phyloP scores from a whole-genome alignment of 2,797 vertebrate genomes.

The Leptodactylus fallax region DNA sequence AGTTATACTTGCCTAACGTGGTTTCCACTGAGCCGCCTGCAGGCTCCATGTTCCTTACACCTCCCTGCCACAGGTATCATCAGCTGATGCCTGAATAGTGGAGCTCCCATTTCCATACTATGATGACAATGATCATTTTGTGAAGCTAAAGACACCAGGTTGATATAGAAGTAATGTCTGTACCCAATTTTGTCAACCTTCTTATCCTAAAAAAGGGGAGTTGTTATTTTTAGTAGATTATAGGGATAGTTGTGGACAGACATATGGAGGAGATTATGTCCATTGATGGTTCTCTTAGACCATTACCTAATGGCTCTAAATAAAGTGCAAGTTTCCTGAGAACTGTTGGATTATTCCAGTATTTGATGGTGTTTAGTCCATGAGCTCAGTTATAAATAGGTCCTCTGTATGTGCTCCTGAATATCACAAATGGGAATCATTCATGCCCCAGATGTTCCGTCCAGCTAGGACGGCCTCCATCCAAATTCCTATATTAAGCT shows the following conservation, averaged over 20 bases:
- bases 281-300: background rate
- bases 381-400: background rate
- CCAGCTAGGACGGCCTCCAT: background rate
- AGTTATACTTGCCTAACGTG: no score
- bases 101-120: no score
- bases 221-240: background rate
- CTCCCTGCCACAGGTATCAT: no score
- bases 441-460: background rate
- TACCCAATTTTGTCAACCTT: background rate
- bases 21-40: no score
- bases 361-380: background rate
- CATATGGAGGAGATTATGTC: no score
- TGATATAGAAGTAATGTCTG: background rate
- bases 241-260: no score
- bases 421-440: background rate
- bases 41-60: no score
- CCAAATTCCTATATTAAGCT: background rate
- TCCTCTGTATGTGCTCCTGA: background rate
- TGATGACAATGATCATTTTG: background rate
- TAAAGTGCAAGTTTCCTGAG: background rate
- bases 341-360: background rate
- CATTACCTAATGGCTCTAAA: no score
- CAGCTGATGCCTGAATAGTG: no score
- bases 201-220: background rate
- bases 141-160: background rate